phyloP scores from a whole-genome alignment of 2,888 invertebrate species.

The Hydriomena furcata region DNA sequence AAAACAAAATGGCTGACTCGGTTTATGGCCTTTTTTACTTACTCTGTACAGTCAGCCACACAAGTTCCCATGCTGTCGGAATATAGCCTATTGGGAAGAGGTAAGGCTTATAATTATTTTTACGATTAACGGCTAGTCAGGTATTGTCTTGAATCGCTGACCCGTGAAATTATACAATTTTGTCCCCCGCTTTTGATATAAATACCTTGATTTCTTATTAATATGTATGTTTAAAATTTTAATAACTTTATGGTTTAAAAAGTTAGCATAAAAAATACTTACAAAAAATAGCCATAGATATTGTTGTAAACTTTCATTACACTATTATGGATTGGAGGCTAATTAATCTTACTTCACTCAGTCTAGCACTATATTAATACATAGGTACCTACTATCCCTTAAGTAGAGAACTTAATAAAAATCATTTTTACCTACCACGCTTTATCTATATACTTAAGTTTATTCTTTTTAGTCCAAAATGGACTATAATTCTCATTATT shows the following conservation, averaged over 20 bases:
- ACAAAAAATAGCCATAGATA: too few species aligned
- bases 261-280: too few species aligned
- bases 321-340: too few species aligned
- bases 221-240: too few species aligned
- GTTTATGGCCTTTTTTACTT: constrained; percentile 57
- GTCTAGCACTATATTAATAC: too few species aligned
- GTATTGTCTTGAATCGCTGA: constrained; percentile 52
- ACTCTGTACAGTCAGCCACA: constrained; percentile 23
- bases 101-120: constrained; percentile 25
- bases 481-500: neutral
- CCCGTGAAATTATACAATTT: constrained; percentile 53
- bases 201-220: constrained; percentile 23
- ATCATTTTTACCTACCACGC: too few species aligned
- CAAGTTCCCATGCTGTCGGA: constrained; percentile 4
- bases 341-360: too few species aligned
- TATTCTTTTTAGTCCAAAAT: neutral
- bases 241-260: too few species aligned
- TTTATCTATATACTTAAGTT: too few species aligned
- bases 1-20: constrained; percentile 55
- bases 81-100: constrained; percentile 16
- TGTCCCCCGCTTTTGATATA: constrained; percentile 33
- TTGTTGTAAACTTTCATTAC: too few species aligned
- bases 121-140: constrained; percentile 49
- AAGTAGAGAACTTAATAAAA: too few species aligned
- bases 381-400: too few species aligned